phyloP scores from a whole-genome alignment of 37 sponge, comb jelly and placozoan species.

The Ianthella basta region DNA sequence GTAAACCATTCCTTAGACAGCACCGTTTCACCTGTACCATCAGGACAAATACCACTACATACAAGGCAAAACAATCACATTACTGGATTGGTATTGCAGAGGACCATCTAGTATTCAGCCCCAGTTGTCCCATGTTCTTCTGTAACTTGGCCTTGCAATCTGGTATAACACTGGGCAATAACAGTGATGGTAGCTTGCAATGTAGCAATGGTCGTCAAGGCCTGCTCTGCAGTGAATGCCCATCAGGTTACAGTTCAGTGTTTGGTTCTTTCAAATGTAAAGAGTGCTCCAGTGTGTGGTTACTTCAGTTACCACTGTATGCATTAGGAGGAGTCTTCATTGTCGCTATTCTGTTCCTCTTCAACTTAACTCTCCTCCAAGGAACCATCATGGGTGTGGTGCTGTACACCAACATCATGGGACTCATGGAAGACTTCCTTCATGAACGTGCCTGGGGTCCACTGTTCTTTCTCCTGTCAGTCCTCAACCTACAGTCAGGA shows the following conservation, averaged over 20 bases:
- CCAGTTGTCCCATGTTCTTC: not conserved
- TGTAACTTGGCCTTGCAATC: not conserved
- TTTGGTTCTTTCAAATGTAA: conserved; percentile 34
- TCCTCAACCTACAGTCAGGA: conserved; percentile 51
- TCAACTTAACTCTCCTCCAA: conserved; percentile 38
- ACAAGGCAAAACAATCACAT: too few species aligned
- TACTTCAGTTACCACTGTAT: conserved; percentile 15
- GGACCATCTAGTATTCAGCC: too few species aligned
- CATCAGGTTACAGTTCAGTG: conserved; percentile 24
- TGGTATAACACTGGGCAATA: not conserved
- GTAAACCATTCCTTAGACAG: too few species aligned
- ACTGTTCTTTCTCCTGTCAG: conserved; percentile 40
- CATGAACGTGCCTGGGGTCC: not conserved
- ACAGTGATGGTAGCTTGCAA: not conserved
- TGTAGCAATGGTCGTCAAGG: conserved; percentile 14
- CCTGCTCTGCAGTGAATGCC: conserved; percentile 52
- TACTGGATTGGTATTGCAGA: too few species aligned
- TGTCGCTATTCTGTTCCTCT: conserved; percentile 31
- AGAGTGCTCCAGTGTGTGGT: conserved; percentile 26
- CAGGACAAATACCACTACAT: too few species aligned
- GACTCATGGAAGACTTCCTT: conserved; percentile 24
- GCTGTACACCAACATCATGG: conserved; percentile 51
- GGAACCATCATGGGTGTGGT: conserved; percentile 54
- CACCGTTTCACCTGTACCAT: too few species aligned
- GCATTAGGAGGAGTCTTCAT: conserved; percentile 41